Evolutionary conservation across 2,113 vertebrate genomes (phyloP), one percentile per base, ranked within the genome.

Genomic region (Thinocorus orbignyianus): DNA sequence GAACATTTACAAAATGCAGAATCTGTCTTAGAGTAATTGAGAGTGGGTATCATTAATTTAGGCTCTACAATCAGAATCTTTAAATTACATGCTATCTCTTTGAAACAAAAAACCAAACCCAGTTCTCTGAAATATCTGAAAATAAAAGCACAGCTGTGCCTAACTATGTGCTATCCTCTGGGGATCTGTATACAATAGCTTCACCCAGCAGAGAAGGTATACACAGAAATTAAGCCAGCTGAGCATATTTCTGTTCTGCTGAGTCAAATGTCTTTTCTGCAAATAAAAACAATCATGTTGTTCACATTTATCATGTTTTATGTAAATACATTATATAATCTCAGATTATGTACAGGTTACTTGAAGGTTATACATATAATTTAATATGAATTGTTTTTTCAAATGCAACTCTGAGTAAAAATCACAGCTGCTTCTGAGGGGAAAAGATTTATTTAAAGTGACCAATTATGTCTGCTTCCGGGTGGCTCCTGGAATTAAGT

Each of bases 241-340:
- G 88, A 88, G 92, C 66, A 35, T 86, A 52, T 88, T 92, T 92
- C 57, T 96, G 61, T 97, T 92, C 76, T 96, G 96, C 93, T 95
- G 95, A 95, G 80, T 91, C 92, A 93, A 64, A 68, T 60, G 55
- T 52, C 62, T 93, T 92, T 64, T 93, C 82, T 93, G 80, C 64
- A 92, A 90, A 81, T 57, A 46, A 78, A 88, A 83, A 22, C 35
- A 86, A 55, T 44, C 41, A 48, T 9, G 39, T 69, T 91, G 28
- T 64, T 83, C 85, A 48, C 11, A 52, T 86, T 90, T 31, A 28
- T 52, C 58, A 44, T 79, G 41, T 91, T 93, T 90, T 93, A 86
- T 92, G 73, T 95, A 93, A 96, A 84, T 88, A 44, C 23, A 66
- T 95, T 96, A 74, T n/a, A 31, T 93, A 95, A 94, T 54, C 46